Evolutionary conservation across 2,888 invertebrate species (phyloP).

Genomic region (Pammene fasciana): DNA sequence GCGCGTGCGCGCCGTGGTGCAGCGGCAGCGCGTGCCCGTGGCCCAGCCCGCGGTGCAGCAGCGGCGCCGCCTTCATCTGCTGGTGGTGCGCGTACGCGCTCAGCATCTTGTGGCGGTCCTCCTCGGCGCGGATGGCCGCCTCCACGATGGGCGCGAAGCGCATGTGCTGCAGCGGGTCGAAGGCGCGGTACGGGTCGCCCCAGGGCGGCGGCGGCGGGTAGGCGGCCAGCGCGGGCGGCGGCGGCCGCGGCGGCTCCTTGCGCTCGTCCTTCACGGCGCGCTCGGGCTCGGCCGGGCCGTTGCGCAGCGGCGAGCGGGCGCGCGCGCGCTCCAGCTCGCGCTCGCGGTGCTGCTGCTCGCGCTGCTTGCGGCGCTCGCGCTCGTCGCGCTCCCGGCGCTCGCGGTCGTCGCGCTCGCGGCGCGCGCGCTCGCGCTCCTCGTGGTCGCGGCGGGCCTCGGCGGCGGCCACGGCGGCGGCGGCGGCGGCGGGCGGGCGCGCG

Average conservation of each 20-base stretch:
- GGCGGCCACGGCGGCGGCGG: constrained; percentile 64
- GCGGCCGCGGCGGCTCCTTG: constrained; percentile 78
- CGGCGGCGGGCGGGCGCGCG: constrained; percentile 51
- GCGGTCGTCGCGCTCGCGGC: constrained; percentile 83
- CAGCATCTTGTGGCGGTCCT: constrained; percentile 90
- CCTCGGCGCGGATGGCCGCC: constrained; percentile 89
- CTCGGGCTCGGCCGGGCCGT: constrained; percentile 82
- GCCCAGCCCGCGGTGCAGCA: constrained; percentile 78
- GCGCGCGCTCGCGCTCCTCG: constrained; percentile 80
- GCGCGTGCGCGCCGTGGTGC: constrained; percentile 78
- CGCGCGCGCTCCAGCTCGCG: constrained; percentile 85
- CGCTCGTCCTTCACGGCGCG: constrained; percentile 72
- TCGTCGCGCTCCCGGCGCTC: constrained; percentile 83
- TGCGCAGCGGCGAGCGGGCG: constrained; percentile 89
- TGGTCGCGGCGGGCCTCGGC: constrained; percentile 74
- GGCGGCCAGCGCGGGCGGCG: constrained; percentile 77
- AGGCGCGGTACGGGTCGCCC: constrained; percentile 87
- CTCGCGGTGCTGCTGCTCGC: constrained; percentile 78
- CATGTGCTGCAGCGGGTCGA: constrained; percentile 87
- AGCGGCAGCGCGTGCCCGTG: constrained; percentile 61
- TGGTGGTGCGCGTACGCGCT: constrained; percentile 87
- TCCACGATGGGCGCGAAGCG: constrained; percentile 92
- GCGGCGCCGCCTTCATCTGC: constrained; percentile 76
- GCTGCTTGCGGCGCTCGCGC: constrained; percentile 83
- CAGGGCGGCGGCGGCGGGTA: constrained; percentile 84